Evolutionary conservation across 2,797 vertebrate species (phyloP), one percentile per base, ranked within the genome.

Genomic region (Sebastes nivosus): DNA sequence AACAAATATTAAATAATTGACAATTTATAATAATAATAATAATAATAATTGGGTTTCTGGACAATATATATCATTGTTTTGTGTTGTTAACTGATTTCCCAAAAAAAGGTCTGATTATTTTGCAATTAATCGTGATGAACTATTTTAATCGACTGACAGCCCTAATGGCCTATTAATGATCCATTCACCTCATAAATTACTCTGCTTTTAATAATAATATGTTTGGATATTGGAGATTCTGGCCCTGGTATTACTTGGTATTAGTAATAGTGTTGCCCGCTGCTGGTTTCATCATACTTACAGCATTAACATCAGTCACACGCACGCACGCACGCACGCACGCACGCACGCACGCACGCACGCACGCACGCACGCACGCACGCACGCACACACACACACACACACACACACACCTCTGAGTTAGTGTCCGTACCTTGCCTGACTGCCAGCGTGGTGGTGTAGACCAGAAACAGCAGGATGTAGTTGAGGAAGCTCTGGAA

Each of bases 401-500:
- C 42, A 6, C 59, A 38, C 38, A 42, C 38, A 42, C 38, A 42
- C 38, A 42, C 60, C 22, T 63, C 57, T 13, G 6, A 12, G 52
- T 58, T 61, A 58, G n/a, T 25, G 14, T 46, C 29, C 16, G 94
- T 96, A 99, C 98, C 98, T 98, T 98, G 98, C 87, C 97, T 96
- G 79, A 99, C 98, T 8, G 98, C 98, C 80, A 99, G 91, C 7
- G 98, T 99, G 63, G 97, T 98, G 16, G 98, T 98, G 92, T 99
- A 99, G 86, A 99, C 98, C 95, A 99, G 93, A 91, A 99, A 99
- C 30, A 99, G 96, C 72, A 99, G 96, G 88, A 98, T 98, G 86
- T 99, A 99, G 95, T 97, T 98, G 87, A 98, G 97, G 89, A 99
- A 99, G 95, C 97, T 97, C 96, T 99, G 98, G 92, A 99, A 99